Base-by-base conservation (phyloP, 2,797 vertebrate genomes). In the Vespertilio murinus region DNA sequence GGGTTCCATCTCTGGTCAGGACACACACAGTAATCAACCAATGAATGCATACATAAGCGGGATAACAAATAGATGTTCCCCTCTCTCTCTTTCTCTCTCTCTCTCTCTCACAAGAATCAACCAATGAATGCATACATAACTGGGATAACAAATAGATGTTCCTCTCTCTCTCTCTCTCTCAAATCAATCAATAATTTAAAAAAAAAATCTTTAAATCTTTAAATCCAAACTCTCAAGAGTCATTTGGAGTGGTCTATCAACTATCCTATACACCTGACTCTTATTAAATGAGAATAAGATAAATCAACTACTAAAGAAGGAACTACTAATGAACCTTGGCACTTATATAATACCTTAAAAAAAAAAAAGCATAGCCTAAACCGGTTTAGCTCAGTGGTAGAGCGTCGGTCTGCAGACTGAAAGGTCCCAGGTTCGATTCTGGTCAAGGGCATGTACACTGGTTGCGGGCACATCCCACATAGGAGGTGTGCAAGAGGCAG, bases 241-340 rank as follows among this genome's bases (percentile, higher is more conserved):
- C 54, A 79, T 71, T 75, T 35, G 45, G 38, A 30, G 10, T 75
- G 3, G 12, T 38, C 40, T 56, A 54, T 70, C 87, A 96, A 70
- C n/a, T 88, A 23, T 54, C 10, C 20, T 42, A 30, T 30, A n/a
- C 0, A 77, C 9, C 25, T 90, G 35, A 65, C 67, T 79, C 59
- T 88, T 40, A 81, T 61, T 93, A 77, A 82, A 59, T 59, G 10
- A 88, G 9, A 94, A 10, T 78, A 84, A 88, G 45, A 49, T 70
- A 82, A 69, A 79, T 56, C 28, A 65, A 38, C 33, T 89, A 90
- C 61, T 59, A 85, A 70, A 91, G 94, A 85, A 86, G n/a, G 40
- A 95, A 74, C 4, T 5, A 74, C 88, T 94, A 85, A 85, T 35
- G 45, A 95, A 74, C 5, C 6, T 30, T 38, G 11, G 12, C 10